Evolutionary conservation across 2,797 vertebrate genomes (phyloP).

Genomic region (Malacoraja senta): DNA sequence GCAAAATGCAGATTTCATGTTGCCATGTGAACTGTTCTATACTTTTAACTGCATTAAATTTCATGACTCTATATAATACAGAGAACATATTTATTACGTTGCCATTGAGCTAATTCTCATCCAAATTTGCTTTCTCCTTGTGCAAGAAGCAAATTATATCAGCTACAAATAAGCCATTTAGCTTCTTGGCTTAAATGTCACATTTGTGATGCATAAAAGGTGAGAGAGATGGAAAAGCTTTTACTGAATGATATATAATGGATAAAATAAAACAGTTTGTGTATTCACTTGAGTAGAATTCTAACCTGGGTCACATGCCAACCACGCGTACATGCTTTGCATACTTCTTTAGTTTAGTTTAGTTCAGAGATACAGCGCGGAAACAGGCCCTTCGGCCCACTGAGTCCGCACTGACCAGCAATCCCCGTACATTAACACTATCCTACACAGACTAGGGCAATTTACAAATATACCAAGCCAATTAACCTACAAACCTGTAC

Average conservation of each 20-base stretch:
- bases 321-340: no score
- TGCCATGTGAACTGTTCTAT: not conserved
- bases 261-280: not conserved
- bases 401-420: no score
- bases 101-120: not conserved
- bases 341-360: no score
- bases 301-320: no score
- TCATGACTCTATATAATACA: not conserved
- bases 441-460: no score
- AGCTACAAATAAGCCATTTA: no score
- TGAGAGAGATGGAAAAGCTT: not conserved
- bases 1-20: not conserved
- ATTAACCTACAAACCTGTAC: no score
- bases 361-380: no score
- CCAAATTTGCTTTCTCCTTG: not conserved
- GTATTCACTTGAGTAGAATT: no score
- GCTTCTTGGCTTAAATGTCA: not conserved
- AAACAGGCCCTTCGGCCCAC: no score
- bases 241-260: not conserved
- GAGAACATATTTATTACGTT: not conserved
- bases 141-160: not conserved
- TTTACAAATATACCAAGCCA: no score
- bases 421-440: no score
- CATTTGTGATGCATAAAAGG: not conserved
- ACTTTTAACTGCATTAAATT: not conserved